Percentiles rank a stretch among this genome's conserved stretches.
phyloP scores from a whole-genome alignment of 2,113 vertebrate species.

The Isichthys henryi region DNA sequence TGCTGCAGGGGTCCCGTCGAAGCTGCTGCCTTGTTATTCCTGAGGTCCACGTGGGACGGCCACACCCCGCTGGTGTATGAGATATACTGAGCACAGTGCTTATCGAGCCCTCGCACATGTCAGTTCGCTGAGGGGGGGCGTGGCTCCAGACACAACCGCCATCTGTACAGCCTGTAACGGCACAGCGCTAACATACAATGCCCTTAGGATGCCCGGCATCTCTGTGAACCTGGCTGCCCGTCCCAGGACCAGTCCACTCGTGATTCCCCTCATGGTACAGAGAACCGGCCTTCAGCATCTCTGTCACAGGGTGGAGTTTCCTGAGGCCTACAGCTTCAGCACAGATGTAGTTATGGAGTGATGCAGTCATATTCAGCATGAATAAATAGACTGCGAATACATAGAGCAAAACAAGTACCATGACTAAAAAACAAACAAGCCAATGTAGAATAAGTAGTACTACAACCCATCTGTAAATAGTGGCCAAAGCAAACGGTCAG shows the following conservation, averaged over 20 bases:
- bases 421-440: not conserved
- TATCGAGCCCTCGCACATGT: slow-evolving; percentile 41
- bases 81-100: slow-evolving; percentile 45
- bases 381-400: not conserved
- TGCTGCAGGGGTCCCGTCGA: not conserved
- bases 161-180: not conserved
- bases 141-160: not conserved
- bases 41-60: slow-evolving; percentile 19
- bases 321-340: not conserved
- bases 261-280: not conserved
- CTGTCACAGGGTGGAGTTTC: not conserved
- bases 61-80: slow-evolving; percentile 41
- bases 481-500: not conserved
- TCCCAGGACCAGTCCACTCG: not conserved
- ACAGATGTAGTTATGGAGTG: not conserved
- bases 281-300: not conserved
- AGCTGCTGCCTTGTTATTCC: slow-evolving; percentile 4
- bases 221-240: not conserved
- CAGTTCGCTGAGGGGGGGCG: no score
- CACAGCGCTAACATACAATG: not conserved
- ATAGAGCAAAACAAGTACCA: not conserved
- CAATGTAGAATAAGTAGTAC: not conserved
- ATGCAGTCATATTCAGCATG: not conserved
- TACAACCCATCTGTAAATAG: not conserved
- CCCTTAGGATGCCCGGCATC: not conserved